These are phyloP conservation scores for Felis chaus DNA, from an alignment of 2,113 vertebrate species.

Conservation along the genomic window DNA sequence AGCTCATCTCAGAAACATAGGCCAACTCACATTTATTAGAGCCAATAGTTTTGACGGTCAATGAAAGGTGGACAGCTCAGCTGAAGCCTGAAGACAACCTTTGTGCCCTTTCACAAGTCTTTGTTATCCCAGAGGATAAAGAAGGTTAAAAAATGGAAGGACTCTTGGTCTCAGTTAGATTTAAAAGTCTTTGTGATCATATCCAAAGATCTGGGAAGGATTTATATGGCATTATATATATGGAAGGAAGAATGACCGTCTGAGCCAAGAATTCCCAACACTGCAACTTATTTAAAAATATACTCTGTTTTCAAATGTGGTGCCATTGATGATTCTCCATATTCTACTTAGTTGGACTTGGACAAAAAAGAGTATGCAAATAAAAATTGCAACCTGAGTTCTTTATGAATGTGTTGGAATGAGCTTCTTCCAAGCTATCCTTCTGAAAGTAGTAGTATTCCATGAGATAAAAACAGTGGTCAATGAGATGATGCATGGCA, in stretches of 20 bases:
- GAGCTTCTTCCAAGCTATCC: background rate
- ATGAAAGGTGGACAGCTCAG: background rate
- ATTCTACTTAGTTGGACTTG: background rate
- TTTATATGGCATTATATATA: constrained; percentile 11
- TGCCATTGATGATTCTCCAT: background rate
- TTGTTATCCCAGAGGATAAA: background rate
- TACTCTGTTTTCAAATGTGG: constrained; percentile 4
- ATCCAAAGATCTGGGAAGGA: background rate
- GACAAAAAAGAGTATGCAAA: background rate
- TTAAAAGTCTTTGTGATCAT: constrained; percentile 34
- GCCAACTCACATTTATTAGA: background rate
- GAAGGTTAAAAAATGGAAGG: background rate
- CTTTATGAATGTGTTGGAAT: background rate
- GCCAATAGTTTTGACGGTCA: background rate
- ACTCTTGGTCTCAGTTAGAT: constrained; percentile 24
- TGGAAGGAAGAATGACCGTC: background rate
- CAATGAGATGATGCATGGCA: background rate
- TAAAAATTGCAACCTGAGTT: background rate
- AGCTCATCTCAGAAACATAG: background rate
- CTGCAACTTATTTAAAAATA: constrained; percentile 14
- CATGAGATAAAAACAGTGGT: background rate
- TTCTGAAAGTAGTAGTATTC: background rate
- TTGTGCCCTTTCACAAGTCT: constrained; percentile 9
- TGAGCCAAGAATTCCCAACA: constrained; percentile 10
- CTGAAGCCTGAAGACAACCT: background rate